A percentile compares a stretch with the other conserved stretches of the same genome.
Evolutionary conservation across 2,888 invertebrate genomes (phyloP).

Genomic region (Oligia fasciuncula): DNA sequence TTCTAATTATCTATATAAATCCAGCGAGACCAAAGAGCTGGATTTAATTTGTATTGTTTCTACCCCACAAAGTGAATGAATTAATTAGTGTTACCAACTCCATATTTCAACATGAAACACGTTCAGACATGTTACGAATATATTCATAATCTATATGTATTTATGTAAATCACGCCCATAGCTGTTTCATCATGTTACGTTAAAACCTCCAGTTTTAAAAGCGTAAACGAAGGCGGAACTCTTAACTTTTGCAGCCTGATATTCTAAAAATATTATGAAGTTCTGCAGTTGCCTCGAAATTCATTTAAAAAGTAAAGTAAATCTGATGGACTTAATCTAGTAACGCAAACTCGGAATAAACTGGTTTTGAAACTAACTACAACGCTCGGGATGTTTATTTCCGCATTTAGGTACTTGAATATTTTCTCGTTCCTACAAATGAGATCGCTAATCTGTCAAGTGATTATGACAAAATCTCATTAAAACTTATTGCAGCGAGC

Average conservation of each 20-base stretch:
- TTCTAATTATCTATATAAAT: neutral
- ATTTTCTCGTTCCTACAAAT: neutral
- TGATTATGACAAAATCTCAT: neutral
- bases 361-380: slow-evolving; percentile 27
- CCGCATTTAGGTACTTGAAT: neutral
- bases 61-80: neutral
- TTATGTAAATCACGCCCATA: slow-evolving; percentile 9
- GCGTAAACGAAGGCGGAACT: slow-evolving; percentile 36
- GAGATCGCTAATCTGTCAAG: neutral
- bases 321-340: slow-evolving; percentile 48
- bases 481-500: neutral
- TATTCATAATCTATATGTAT: slow-evolving; percentile 15
- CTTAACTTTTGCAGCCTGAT: slow-evolving; percentile 56
- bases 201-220: slow-evolving; percentile 50
- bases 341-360: slow-evolving; percentile 29
- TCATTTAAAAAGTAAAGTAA: slow-evolving; percentile 56
- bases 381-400: neutral
- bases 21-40: neutral
- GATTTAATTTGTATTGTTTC: neutral
- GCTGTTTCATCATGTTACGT: slow-evolving; percentile 31
- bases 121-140: slow-evolving; percentile 16
- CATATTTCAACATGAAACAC: neutral
- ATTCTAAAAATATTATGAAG: slow-evolving; percentile 57
- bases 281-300: slow-evolving; percentile 52
- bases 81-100: neutral